Conservation (phyloP, 2,113 vertebrate genomes). For the Oophaga pumilio region DNA sequence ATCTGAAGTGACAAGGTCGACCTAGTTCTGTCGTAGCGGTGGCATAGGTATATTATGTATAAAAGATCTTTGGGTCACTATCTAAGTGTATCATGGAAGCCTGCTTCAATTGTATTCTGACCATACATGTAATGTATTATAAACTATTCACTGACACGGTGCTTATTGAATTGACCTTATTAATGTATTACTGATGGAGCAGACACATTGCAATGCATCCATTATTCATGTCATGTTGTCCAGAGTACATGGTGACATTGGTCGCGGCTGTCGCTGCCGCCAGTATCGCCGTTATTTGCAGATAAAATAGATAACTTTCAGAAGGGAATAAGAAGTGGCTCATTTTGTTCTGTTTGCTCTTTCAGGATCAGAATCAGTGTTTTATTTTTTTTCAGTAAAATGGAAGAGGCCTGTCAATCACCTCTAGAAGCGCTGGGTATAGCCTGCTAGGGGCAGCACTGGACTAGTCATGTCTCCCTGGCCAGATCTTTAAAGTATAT, state of each 20-base stretch:
- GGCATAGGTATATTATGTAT: background rate
- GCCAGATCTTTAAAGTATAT: too few relatives aligned
- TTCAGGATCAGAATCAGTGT: background rate
- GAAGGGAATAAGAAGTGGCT: background rate
- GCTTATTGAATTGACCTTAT: slow-evolving; percentile 38
- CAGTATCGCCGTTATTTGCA: slow-evolving; percentile 1
- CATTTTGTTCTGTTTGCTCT: background rate
- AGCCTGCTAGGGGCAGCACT: too few relatives aligned
- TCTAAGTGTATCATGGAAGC: background rate
- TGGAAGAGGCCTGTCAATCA: too few relatives aligned
- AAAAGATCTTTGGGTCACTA: slow-evolving; percentile 10
- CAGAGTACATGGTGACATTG: slow-evolving; percentile 44
- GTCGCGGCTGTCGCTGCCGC: background rate
- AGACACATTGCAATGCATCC: slow-evolving; percentile 37
- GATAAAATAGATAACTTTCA: slow-evolving; percentile 30
- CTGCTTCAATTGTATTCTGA: slow-evolving; percentile 28
- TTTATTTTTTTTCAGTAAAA: background rate
- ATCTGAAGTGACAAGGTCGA: background rate
- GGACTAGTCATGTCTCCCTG: too few relatives aligned
- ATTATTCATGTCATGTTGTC: slow-evolving; percentile 37
- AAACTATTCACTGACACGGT: slow-evolving; percentile 39
- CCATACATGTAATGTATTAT: slow-evolving; percentile 33
- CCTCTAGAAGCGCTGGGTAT: too few relatives aligned
- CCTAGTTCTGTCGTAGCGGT: background rate
- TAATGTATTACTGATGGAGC: slow-evolving; percentile 38